Evolutionary conservation across 1,140 invertebrate species (phyloP).

Genomic region (Aleiodes sp.): DNA sequence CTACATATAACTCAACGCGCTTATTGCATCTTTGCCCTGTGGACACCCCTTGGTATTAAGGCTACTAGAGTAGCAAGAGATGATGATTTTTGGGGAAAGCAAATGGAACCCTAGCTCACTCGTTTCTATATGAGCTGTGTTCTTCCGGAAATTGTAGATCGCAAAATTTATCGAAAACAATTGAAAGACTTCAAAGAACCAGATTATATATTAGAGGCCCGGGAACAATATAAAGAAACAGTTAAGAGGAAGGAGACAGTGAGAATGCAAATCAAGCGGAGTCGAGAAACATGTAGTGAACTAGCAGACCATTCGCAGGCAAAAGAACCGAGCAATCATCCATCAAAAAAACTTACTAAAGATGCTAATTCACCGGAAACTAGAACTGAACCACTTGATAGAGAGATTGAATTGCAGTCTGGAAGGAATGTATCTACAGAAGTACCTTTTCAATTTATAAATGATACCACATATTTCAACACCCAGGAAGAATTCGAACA

Average conservation of each 20-base stretch:
- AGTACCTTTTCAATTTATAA: too few relatives aligned
- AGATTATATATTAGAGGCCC: conserved; percentile 35
- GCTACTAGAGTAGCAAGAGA: conserved; percentile 18
- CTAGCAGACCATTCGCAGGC: neutral
- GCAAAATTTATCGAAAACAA: conserved; percentile 42
- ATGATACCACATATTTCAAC: too few relatives aligned
- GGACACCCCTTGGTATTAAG: conserved; percentile 33
- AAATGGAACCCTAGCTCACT: conserved; percentile 37
- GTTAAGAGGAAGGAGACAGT: neutral
- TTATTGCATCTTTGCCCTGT: conserved; percentile 42
- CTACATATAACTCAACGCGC: conserved; percentile 39
- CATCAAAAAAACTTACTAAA: too few relatives aligned
- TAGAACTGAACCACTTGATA: too few relatives aligned
- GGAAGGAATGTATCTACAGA: too few relatives aligned
- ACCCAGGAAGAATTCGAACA: too few relatives aligned
- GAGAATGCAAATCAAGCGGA: neutral
- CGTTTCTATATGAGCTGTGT: conserved; percentile 50
- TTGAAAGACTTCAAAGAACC: conserved; percentile 47
- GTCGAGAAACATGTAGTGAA: neutral
- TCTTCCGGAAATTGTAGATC: conserved; percentile 53
- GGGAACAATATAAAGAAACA: too few relatives aligned
- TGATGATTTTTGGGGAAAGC: conserved; percentile 31
- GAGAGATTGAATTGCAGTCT: too few relatives aligned
- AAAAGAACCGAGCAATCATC: neutral
- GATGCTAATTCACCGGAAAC: too few relatives aligned